Percentiles rank a stretch among this genome's conserved stretches.
phyloP scores from a whole-genome alignment of 1,140 invertebrate species.

The Prorops nasuta region DNA sequence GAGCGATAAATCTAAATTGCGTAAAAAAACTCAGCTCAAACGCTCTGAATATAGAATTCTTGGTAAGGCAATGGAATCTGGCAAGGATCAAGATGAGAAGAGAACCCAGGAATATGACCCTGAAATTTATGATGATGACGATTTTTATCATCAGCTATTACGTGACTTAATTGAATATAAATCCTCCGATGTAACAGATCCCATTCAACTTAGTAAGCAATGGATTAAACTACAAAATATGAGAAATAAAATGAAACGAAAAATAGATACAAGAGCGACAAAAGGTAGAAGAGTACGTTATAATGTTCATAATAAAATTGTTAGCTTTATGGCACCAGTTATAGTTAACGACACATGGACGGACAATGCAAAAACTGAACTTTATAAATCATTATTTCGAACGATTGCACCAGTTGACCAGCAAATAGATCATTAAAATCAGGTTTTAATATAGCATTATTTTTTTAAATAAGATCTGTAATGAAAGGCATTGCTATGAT shows the following conservation, averaged over 20 bases:
- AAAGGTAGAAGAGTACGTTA: conserved; percentile 91
- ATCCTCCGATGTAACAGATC: conserved; percentile 77
- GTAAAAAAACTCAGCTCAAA: conserved; percentile 79
- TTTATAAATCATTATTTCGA: conserved; percentile 84
- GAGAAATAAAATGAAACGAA: conserved; percentile 84
- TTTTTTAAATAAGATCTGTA: not conserved
- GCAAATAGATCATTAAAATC: conserved; percentile 8
- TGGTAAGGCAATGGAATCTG: conserved; percentile 53
- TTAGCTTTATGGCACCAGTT: conserved; percentile 91
- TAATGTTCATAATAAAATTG: conserved; percentile 84
- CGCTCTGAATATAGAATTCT: conserved; percentile 73
- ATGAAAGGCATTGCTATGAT: conserved; percentile 3
- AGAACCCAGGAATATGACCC: conserved; percentile 66
- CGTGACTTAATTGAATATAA: conserved; percentile 91
- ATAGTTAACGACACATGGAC: conserved; percentile 66
- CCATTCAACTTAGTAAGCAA: conserved; percentile 75
- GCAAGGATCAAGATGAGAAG: conserved; percentile 37
- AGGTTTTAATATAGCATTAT: not conserved
- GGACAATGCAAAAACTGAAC: conserved; percentile 75
- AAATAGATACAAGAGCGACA: conserved; percentile 87
- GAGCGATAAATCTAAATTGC: conserved; percentile 71
- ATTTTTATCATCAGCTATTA: conserved; percentile 93
- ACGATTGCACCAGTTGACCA: conserved; percentile 45
- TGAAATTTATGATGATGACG: conserved; percentile 95
- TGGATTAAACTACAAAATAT: conserved; percentile 91